Percentiles rank a stretch among this genome's conserved stretches.
Evolutionary conservation across 35 echinoderm and acorn worm genomes (phyloP).

Genomic region (Eucidaris tribuloides): DNA sequence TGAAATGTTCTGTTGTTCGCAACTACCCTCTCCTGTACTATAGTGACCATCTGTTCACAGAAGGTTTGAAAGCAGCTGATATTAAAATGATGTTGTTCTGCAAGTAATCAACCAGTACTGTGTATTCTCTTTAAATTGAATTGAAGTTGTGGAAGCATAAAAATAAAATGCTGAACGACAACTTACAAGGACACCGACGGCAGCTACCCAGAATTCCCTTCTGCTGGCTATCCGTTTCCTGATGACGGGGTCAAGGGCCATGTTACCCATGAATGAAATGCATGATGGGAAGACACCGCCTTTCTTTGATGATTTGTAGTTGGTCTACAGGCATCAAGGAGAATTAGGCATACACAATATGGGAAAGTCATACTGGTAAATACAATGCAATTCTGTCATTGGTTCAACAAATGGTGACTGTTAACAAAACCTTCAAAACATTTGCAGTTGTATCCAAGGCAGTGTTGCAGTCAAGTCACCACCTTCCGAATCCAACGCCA

Average conservation of each 20-base stretch:
- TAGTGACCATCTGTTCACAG: too few species aligned
- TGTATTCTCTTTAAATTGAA: too few species aligned
- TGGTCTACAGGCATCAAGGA: neutral
- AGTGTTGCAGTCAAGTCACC: neutral
- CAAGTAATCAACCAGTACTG: too few species aligned
- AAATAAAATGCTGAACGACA: too few species aligned
- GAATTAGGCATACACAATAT: neutral
- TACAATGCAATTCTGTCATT: neutral
- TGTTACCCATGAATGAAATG: constrained; percentile 61
- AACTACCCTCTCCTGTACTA: too few species aligned
- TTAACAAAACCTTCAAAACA: too few species aligned
- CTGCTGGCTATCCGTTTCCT: constrained; percentile 50
- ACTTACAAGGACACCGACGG: constrained; percentile 33
- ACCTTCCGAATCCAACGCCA: too few species aligned
- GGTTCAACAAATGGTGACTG: neutral
- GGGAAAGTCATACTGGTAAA: neutral
- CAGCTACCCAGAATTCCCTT: constrained; percentile 44
- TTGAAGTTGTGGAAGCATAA: too few species aligned
- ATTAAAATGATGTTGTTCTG: too few species aligned
- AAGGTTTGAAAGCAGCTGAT: too few species aligned
- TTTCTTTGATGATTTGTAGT: neutral
- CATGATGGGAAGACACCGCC: constrained; percentile 42
- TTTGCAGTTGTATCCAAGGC: too few species aligned
- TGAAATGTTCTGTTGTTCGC: too few species aligned
- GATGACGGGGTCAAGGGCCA: constrained; percentile 57